Conservation (phyloP, 2,888 invertebrate genomes). For the Acrobasis consociella region DNA sequence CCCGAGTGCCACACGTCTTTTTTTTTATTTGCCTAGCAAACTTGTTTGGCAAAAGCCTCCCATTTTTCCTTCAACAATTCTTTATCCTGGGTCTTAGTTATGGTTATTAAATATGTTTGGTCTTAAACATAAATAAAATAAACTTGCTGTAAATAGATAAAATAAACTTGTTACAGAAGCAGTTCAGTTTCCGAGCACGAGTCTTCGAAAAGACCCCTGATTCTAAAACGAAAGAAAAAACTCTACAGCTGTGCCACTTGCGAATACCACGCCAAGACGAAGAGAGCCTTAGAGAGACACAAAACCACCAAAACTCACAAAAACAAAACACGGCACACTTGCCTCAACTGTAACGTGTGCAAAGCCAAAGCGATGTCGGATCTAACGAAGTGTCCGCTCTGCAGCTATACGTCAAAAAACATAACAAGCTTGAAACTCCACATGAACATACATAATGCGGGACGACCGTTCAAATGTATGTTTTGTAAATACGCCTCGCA, state of each 20-base stretch:
- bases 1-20: too few relatives aligned
- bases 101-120: too few relatives aligned
- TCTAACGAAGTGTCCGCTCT: slow-evolving; percentile 28
- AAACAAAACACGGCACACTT: neutral
- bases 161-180: too few relatives aligned
- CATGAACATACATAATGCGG: slow-evolving; percentile 30
- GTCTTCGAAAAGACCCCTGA: neutral
- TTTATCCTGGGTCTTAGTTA: too few relatives aligned
- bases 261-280: neutral
- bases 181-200: neutral
- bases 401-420: slow-evolving; percentile 30
- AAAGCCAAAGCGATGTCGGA: neutral
- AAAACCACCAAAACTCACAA: neutral
- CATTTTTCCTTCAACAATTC: too few relatives aligned
- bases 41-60: too few relatives aligned
- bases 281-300: neutral
- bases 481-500: slow-evolving; percentile 28
- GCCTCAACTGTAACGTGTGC: neutral
- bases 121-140: too few relatives aligned
- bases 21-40: too few relatives aligned
- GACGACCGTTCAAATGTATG: slow-evolving; percentile 30
- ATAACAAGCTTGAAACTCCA: slow-evolving; percentile 30
- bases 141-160: too few relatives aligned
- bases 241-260: neutral
- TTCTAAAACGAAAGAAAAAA: neutral